Conservation (phyloP, 2,113 vertebrate genomes). For the Limnothrissa miodon region DNA sequence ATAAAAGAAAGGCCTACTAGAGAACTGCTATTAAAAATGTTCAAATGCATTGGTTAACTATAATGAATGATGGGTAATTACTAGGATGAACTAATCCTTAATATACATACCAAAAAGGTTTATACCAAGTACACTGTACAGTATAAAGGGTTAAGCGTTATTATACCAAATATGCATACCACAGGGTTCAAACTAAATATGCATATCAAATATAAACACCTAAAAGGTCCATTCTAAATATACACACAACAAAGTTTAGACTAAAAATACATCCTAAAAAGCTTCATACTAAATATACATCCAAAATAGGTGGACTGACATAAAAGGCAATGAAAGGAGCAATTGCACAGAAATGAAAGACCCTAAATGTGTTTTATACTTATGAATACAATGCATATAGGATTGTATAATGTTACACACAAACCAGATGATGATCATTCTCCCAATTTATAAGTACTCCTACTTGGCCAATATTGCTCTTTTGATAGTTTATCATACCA, state of each 20-base stretch:
- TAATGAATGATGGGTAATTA: not conserved
- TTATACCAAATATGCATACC: too few relatives aligned
- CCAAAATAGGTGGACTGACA: not conserved
- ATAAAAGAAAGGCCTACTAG: not conserved
- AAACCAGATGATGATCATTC: not conserved
- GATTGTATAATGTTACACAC: not conserved
- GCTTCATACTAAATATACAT: not conserved
- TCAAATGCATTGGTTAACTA: not conserved
- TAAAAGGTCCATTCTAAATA: too few relatives aligned
- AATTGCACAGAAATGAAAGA: not conserved
- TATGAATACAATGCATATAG: not conserved
- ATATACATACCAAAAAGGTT: not conserved
- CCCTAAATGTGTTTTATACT: too few relatives aligned
- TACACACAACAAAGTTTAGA: too few relatives aligned
- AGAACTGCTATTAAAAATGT: not conserved
- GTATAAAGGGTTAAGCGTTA: too few relatives aligned
- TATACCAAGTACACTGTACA: too few relatives aligned
- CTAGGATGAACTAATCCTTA: not conserved
- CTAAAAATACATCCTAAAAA: not conserved
- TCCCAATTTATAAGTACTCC: not conserved
- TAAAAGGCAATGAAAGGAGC: not conserved
- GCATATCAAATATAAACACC: too few relatives aligned
- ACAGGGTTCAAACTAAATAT: too few relatives aligned
- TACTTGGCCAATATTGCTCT: not conserved
- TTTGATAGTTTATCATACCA: not conserved